Evolutionary conservation across 1,140 invertebrate species (phyloP).

Genomic region (Mactra quadrangularis): DNA sequence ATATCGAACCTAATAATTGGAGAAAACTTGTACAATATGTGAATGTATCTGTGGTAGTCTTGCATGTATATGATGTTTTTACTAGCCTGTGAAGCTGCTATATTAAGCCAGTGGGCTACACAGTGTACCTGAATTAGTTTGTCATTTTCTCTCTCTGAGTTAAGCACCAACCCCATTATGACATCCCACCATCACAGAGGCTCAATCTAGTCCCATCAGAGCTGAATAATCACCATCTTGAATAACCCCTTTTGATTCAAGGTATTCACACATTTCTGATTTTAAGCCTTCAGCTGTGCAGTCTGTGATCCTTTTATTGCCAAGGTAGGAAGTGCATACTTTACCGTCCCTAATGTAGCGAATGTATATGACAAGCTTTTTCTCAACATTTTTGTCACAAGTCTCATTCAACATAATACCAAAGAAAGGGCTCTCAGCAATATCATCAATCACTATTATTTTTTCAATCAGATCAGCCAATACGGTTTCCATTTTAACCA

Average conservation of each 20-base stretch:
- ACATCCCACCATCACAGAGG: background rate
- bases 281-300: constrained; percentile 5
- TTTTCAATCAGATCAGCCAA: too few relatives aligned
- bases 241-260: background rate
- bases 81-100: constrained; percentile 6
- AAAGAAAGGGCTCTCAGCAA: constrained; percentile 7
- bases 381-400: background rate
- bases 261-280: background rate
- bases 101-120: constrained; percentile 5
- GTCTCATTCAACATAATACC: background rate
- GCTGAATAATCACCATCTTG: background rate
- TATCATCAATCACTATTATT: too few relatives aligned
- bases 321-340: background rate
- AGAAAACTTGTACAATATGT: background rate
- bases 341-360: background rate
- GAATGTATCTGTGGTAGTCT: background rate
- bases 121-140: background rate
- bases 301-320: background rate
- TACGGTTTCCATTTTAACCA: too few relatives aligned
- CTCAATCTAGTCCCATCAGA: background rate
- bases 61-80: background rate
- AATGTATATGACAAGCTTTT: background rate
- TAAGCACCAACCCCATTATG: background rate
- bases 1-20: background rate
- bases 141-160: background rate